A percentile compares a stretch with the other conserved stretches of the same genome.
Conservation (phyloP, 2,113 vertebrate genomes). For the Shinisaurus crocodilurus region DNA sequence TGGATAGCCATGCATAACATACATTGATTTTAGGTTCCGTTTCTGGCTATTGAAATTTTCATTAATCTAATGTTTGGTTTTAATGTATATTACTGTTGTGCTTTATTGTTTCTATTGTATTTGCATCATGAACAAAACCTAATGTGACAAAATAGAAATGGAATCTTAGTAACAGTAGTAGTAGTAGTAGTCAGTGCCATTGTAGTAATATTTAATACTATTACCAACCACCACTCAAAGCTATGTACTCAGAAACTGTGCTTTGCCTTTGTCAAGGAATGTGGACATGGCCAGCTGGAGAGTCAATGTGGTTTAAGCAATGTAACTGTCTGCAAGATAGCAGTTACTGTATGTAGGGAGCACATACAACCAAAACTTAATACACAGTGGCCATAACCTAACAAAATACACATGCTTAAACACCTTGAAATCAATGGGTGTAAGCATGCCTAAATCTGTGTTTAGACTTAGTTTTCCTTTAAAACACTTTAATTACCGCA, state of each 20-base stretch:
- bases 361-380: background rate
- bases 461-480: background rate
- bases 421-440: background rate
- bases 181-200: background rate
- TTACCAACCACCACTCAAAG: too few relatives aligned
- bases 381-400: background rate
- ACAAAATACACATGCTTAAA: background rate
- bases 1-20: background rate
- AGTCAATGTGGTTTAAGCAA: background rate
- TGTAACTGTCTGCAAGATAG: background rate
- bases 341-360: background rate
- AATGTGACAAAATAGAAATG: background rate
- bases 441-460: background rate
- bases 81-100: background rate
- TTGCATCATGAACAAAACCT: background rate
- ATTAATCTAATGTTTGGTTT: conserved; percentile 6
- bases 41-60: background rate
- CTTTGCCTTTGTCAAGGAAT: background rate
- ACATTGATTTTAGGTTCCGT: background rate
- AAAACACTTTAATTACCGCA: too few relatives aligned
- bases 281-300: background rate
- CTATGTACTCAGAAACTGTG: background rate
- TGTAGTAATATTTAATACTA: background rate
- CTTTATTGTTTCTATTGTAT: background rate
- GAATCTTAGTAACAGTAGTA: background rate